Evolutionary conservation across 2,113 vertebrate species (phyloP).

Genomic region (Ranitomeya imitator): DNA sequence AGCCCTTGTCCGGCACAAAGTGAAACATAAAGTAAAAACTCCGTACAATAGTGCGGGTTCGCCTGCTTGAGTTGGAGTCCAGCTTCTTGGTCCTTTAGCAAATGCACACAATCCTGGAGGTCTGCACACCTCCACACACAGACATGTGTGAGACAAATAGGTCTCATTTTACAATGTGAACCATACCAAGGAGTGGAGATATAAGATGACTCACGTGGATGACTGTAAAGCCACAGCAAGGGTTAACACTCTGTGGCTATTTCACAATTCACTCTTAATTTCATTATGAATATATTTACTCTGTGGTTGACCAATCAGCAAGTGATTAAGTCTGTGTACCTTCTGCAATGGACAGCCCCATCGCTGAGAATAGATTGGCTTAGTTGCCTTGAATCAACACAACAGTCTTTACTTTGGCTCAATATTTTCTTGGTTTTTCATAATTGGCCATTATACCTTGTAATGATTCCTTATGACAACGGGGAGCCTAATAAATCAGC

Average conservation of each 20-base stretch:
- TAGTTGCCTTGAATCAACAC: background rate
- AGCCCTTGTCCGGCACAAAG: too few species aligned
- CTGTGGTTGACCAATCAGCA: background rate
- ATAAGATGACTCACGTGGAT: background rate
- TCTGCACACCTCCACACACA: too few species aligned
- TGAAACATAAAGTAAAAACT: too few species aligned
- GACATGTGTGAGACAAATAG: too few species aligned
- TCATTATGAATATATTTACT: background rate
- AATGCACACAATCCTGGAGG: too few species aligned
- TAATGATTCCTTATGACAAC: background rate
- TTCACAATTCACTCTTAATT: conserved; percentile 5
- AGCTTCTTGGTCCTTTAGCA: too few species aligned
- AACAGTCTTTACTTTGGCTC: background rate
- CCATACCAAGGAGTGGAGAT: too few species aligned
- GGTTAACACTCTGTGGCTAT: background rate
- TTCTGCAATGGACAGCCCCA: background rate
- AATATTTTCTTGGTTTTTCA: background rate
- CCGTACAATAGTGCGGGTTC: too few species aligned
- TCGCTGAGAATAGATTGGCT: background rate
- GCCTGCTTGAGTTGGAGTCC: too few species aligned
- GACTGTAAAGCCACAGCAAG: background rate
- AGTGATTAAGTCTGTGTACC: background rate
- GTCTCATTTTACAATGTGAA: too few species aligned
- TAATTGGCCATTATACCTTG: background rate
- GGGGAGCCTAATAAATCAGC: background rate